Conservation (phyloP, 2,888 invertebrate species). For the Ormyrus thymus region DNA sequence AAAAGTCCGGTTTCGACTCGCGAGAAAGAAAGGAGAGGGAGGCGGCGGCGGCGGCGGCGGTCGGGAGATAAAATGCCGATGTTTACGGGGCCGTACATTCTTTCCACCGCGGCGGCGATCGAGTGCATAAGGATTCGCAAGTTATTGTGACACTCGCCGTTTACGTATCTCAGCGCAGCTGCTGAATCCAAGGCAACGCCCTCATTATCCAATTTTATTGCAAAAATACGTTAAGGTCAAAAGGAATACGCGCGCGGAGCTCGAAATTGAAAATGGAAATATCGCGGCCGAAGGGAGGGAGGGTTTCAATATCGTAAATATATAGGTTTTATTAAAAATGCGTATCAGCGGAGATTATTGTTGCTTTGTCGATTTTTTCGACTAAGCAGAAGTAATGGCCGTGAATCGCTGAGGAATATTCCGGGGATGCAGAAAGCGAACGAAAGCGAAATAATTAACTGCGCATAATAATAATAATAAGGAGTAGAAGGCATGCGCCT, state of each 20-base stretch:
- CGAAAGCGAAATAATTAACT: slow-evolving; percentile 35
- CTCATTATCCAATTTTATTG: slow-evolving; percentile 61
- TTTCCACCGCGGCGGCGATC: slow-evolving; percentile 57
- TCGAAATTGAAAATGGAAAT: slow-evolving; percentile 51
- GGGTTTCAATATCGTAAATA: slow-evolving; percentile 49
- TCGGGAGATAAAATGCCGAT: slow-evolving; percentile 66
- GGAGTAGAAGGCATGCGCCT: slow-evolving; percentile 1
- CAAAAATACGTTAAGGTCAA: slow-evolving; percentile 53
- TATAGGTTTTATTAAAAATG: slow-evolving; percentile 43
- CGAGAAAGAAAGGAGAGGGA: slow-evolving; percentile 27
- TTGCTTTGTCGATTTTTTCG: slow-evolving; percentile 45
- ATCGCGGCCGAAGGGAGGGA: slow-evolving; percentile 16
- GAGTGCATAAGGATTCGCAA: slow-evolving; percentile 61
- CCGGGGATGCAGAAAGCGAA: slow-evolving; percentile 10
- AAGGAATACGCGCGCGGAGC: slow-evolving; percentile 37
- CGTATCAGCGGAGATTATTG: slow-evolving; percentile 46
- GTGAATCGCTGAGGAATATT: slow-evolving; percentile 40
- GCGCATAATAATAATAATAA: slow-evolving; percentile 13
- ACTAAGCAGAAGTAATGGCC: slow-evolving; percentile 43
- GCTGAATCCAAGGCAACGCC: slow-evolving; percentile 59
- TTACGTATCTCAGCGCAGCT: slow-evolving; percentile 58
- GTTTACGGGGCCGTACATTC: slow-evolving; percentile 65
- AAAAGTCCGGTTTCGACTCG: slow-evolving; percentile 52
- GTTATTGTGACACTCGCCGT: slow-evolving; percentile 61
- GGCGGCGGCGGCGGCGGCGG: slow-evolving; percentile 46